Evolutionary conservation across 2,797 vertebrate species (phyloP).

Genomic region (Rhabdophis nuchalis): DNA sequence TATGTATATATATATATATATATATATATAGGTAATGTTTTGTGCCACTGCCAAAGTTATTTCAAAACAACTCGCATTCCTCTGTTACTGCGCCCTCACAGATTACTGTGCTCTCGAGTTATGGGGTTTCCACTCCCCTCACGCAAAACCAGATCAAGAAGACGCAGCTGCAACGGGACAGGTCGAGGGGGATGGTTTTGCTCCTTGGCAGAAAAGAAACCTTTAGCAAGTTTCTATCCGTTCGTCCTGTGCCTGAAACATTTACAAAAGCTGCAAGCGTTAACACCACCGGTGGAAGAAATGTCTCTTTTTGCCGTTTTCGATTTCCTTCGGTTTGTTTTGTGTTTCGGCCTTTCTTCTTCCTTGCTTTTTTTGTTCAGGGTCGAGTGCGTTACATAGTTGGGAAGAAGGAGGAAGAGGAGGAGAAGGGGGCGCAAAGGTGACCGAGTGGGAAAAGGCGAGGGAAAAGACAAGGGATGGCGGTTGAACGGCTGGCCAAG

Average conservation of each 20-base stretch:
- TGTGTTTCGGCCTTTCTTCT: neutral
- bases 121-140: constrained; percentile 74
- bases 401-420: neutral
- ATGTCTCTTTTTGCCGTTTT: neutral
- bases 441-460: constrained; percentile 42
- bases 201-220: constrained; percentile 59
- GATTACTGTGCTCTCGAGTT: constrained; percentile 73
- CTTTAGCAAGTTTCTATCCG: constrained; percentile 36
- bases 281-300: constrained; percentile 51
- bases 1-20: neutral
- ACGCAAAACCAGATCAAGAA: constrained; percentile 54
- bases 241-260: constrained; percentile 8
- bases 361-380: neutral
- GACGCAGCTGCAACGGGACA: constrained; percentile 57
- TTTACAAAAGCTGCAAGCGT: constrained; percentile 43
- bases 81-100: constrained; percentile 37
- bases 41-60: constrained; percentile 69
- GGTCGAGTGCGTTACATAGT: constrained; percentile 60
- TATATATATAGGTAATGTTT: constrained; percentile 41
- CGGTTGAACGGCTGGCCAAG: constrained; percentile 57
- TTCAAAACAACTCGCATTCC: constrained; percentile 71
- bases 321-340: constrained; percentile 28
- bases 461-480: constrained; percentile 15
- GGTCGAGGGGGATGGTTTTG: constrained; percentile 62
- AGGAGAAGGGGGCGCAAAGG: constrained; percentile 49